A percentile compares a stretch with the other conserved stretches of the same genome.
phyloP scores from a whole-genome alignment of 2,113 vertebrate species.

The Telmatochromis sp. region DNA sequence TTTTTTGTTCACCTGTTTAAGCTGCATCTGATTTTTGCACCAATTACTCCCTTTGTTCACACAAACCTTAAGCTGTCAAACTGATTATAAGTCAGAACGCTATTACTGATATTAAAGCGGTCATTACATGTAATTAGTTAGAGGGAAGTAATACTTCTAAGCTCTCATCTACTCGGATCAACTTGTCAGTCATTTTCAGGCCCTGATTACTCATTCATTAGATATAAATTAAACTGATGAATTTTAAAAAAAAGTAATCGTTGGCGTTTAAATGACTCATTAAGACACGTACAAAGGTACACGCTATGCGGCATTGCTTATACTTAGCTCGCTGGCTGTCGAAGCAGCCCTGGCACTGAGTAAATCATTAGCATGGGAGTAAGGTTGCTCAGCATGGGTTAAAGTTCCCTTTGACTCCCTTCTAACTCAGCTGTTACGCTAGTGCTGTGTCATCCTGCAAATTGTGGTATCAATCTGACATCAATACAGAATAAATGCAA shows the following conservation, averaged over 20 bases:
- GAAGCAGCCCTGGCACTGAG: neutral
- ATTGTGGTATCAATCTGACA: neutral
- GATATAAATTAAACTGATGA: constrained; percentile 18
- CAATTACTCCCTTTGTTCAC: neutral
- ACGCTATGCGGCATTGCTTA: neutral
- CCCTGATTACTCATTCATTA: constrained; percentile 42
- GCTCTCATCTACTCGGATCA: neutral
- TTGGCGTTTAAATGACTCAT: neutral
- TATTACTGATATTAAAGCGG: neutral
- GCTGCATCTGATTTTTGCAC: neutral
- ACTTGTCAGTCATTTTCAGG: constrained; percentile 30
- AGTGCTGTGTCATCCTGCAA: neutral
- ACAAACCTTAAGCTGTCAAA: neutral
- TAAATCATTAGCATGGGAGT: constrained; percentile 27
- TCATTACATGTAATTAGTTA: constrained; percentile 25
- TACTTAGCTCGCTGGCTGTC: neutral
- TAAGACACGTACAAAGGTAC: neutral
- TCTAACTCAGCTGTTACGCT: neutral
- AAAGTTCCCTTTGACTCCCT: neutral
- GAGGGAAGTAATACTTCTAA: neutral
- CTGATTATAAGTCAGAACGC: neutral
- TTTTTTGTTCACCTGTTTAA: neutral
- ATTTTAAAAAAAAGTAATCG: neutral
- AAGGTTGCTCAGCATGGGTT: neutral
- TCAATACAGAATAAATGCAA: neutral